These are phyloP conservation scores for Griposia aprilina DNA, from an alignment of 2,888 invertebrate species.

Conservation along the genomic window DNA sequence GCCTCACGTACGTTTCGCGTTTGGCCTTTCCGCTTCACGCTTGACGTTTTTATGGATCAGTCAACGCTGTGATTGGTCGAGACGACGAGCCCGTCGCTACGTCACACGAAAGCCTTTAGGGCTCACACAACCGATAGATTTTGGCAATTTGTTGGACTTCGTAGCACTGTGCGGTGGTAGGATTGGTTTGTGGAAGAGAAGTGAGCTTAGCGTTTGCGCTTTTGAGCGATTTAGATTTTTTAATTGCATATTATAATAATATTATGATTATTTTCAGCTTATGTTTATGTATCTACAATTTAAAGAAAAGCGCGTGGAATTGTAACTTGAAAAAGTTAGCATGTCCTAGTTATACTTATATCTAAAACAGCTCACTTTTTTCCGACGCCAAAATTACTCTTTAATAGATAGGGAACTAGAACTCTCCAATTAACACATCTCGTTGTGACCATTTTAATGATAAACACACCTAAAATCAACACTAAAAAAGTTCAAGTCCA, in stretches of 20 bases:
- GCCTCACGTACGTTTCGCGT: slow-evolving; percentile 76
- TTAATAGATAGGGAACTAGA: neutral
- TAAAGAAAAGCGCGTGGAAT: neutral
- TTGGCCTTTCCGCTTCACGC: slow-evolving; percentile 77
- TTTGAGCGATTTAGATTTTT: neutral
- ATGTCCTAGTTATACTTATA: neutral
- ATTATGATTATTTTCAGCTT: neutral
- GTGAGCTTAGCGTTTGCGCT: slow-evolving; percentile 6
- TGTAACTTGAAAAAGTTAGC: neutral
- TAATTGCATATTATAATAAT: neutral
- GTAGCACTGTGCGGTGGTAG: slow-evolving; percentile 27
- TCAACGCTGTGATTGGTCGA: slow-evolving; percentile 78
- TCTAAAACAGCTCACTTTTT: neutral
- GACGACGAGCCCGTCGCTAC: slow-evolving; percentile 83
- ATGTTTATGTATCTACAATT: neutral
- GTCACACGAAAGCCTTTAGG: slow-evolving; percentile 83
- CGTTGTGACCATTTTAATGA: neutral
- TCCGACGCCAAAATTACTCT: neutral
- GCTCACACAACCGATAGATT: slow-evolving; percentile 72
- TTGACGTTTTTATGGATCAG: slow-evolving; percentile 83
- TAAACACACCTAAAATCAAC: neutral
- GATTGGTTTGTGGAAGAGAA: neutral
- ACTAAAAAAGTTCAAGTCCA: slow-evolving; percentile 20
- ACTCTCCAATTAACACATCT: neutral
- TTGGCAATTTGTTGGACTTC: slow-evolving; percentile 46